Conservation (phyloP, 2,888 invertebrate species). For the Apoda limacodes region DNA sequence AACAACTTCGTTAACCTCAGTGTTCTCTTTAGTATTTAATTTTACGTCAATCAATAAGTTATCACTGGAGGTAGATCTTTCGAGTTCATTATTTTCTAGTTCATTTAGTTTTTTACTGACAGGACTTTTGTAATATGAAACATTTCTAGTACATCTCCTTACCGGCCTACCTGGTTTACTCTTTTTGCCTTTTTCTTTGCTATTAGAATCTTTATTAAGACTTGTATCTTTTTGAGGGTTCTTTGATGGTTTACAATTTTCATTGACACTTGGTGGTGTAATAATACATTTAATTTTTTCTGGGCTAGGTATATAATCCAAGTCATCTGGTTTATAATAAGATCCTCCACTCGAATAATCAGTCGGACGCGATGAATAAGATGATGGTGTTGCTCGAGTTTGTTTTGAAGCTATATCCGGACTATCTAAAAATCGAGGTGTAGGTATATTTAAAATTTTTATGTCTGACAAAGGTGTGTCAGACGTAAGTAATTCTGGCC, state of each 20-base stretch:
- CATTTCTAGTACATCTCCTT: conserved; percentile 55
- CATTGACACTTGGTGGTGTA: too few relatives aligned
- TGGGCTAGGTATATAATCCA: conserved; percentile 49
- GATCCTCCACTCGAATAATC: conserved; percentile 74
- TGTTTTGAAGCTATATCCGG: conserved; percentile 27
- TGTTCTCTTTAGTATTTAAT: conserved; percentile 23
- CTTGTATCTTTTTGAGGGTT: conserved; percentile 17
- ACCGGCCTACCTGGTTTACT: conserved; percentile 37
- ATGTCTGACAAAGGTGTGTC: conserved; percentile 60
- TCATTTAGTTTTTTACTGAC: too few relatives aligned
- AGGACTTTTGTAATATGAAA: conserved; percentile 43
- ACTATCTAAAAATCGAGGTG: conserved; percentile 65
- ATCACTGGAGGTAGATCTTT: conserved; percentile 30
- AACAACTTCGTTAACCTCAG: conserved; percentile 7
- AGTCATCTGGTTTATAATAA: conserved; percentile 74
- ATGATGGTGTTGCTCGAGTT: conserved; percentile 44
- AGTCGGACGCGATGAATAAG: conserved; percentile 59
- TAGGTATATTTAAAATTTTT: conserved; percentile 69
- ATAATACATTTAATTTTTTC: conserved; percentile 35
- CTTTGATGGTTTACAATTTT: not conserved
- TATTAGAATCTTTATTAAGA: conserved; percentile 14
- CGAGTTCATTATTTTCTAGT: conserved; percentile 23
- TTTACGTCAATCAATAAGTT: too few relatives aligned
- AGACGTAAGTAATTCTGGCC: conserved; percentile 38
- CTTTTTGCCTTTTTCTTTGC: conserved; percentile 8